Percentiles rank a stretch among this genome's conserved stretches.
phyloP scores from a whole-genome alignment of 2,888 invertebrate genomes.

The Pecten maximus region DNA sequence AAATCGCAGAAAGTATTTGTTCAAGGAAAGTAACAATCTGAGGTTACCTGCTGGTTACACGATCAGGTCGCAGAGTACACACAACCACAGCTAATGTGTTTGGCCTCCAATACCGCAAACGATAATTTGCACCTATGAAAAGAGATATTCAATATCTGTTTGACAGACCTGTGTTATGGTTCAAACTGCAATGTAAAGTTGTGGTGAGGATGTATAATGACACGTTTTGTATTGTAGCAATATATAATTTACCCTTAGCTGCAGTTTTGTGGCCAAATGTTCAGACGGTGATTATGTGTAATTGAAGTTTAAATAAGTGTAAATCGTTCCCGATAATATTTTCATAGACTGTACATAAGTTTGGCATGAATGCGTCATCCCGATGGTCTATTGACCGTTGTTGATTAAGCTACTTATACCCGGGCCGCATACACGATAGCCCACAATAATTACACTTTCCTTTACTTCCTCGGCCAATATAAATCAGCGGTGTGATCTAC shows the following conservation, averaged over 20 bases:
- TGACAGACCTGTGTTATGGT: neutral
- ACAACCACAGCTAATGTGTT: neutral
- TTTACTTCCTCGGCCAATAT: neutral
- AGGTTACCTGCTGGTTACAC: neutral
- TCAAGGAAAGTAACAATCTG: neutral
- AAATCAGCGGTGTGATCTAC: neutral
- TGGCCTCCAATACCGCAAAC: neutral
- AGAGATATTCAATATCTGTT: constrained; percentile 1
- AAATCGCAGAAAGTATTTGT: neutral
- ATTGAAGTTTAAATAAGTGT: constrained; percentile 14
- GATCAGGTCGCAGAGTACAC: neutral
- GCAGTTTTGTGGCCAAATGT: neutral
- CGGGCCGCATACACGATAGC: neutral
- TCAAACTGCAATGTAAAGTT: neutral
- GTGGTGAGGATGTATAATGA: neutral
- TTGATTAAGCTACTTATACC: constrained; percentile 12
- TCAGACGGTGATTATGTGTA: neutral
- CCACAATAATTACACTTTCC: neutral
- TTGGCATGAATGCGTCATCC: constrained; percentile 18
- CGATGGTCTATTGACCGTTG: constrained; percentile 4
- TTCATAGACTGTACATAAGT: neutral
- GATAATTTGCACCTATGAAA: neutral
- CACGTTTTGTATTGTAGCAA: constrained; percentile 1
- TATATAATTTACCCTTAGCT: neutral
- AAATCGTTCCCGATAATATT: neutral